Evolutionary conservation across 2,113 vertebrate genomes (phyloP), one percentile per base, ranked within the genome.

Genomic region (Acanthisitta chloris): DNA sequence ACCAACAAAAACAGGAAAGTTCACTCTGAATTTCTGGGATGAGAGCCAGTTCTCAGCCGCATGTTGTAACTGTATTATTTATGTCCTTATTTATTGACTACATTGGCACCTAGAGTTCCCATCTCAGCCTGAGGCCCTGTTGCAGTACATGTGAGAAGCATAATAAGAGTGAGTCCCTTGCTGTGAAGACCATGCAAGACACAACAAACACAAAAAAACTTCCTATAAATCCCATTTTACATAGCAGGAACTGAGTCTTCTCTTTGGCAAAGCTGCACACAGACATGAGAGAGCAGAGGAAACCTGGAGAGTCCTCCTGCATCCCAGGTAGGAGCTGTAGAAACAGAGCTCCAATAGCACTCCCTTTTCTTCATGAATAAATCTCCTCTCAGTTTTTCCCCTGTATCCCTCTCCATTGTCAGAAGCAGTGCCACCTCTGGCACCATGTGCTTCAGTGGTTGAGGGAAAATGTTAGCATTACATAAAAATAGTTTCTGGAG

Each of bases 11-110:
- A 6, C 76, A 93, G 72, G 82, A 45, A 78, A 84, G 83, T 61
- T 96, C 64, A 49, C 76, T 95, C 76, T 90, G 78, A 61, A 83
- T 86, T 95, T 96, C 94, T 96, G 90, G 93, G 90, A 84, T 92
- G 82, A 26, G 71, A 84, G 93, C 88, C 94, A 96, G 88, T 88
- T 93, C 86, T 92, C 69, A 88, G 86, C 82, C 86, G 78, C 90
- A 70, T 88, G 91, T 77, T 94, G 33, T 85, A 87, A 69, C 49
- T 85, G 58, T 72, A 51, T 96, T 97, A 96, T 96, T 96, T 96
- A 96, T 93, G 82, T 94, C 57, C 72, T 84, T 95, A 94, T 95
- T 94, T 96, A 95, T 92, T 96, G 94, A 49, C 93, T 96, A n/a
- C 88, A 76, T 84, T 97, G 93, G 94, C 96, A 97, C 90, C 93